Base-by-base conservation (phyloP, 64 coral and sea anemone species). In the Pocillopora damicornis region DNA sequence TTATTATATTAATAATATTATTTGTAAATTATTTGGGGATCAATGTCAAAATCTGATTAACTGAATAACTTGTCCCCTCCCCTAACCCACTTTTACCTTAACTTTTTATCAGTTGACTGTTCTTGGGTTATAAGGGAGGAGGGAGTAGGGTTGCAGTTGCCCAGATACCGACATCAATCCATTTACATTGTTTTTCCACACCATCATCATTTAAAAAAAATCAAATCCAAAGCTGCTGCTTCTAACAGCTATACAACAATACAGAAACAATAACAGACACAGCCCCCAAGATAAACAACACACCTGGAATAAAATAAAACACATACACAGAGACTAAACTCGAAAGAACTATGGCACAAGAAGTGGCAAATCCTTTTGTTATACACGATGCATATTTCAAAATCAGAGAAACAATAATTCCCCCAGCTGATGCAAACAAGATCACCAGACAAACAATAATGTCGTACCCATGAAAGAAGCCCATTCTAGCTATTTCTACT, bases 321-420 rank as follows among this genome's bases (percentile, higher is more conserved):
- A 76, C 73, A 66, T 90, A 90, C 37, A 90, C 88, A 57, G 92
- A 94, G 23, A 87, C 88, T 17, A 90, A 38, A 80, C 92, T 94
- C 1, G 92, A 94, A 2, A 94, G 77, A 56, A 94, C 82, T 65
- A 94, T 94, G 4, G 92, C 92, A 90, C 82, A 94, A 56, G 92
- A 94, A 13, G 92, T 94, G 0, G 92, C 92, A 90, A 94, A 94
- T 56, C 92, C 92, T 87, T 94, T 94, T 7, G 92, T 94, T 13
- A 94, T 94, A 18, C 87, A 89, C 10, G 87, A 85, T 13, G 92
- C 92, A 86, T 94, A 94, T 34, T 94, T 94, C 76, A 94, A 81
- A 60, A 90, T 87, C 76, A 94, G 13, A 58, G 92, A 94, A 34
- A 94, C 82, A 74, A 90, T 85, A 12, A 94, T 88, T 26, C 92